Evolutionary conservation across 1,140 invertebrate species (phyloP), one percentile per base, ranked within the genome.

Genomic region (Tribolium madens): DNA sequence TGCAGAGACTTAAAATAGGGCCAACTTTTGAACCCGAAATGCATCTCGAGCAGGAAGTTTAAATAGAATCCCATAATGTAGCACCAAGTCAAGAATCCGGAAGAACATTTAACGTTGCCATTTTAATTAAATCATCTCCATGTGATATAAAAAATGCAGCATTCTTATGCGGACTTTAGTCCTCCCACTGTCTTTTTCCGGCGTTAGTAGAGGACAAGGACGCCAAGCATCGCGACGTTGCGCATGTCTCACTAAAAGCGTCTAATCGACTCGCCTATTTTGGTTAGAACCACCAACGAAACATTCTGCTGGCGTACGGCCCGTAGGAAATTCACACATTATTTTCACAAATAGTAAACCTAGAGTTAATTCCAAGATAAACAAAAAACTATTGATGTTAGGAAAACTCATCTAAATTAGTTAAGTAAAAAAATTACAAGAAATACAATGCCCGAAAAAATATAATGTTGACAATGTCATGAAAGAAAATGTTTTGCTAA

Each of bases 221-320:
- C 57, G 57, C 26, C 57, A 9, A 64, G 26, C 57, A 9, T 64
- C 57, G 9, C 57, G 57, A 64, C 26, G 31, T n/a, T 64, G 57
- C 57, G 57, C 57, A 64, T 64, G 57, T 64, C 21, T 13, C 21
- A 64, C 57, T 33, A 33, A 64, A 57, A 33, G 36, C 26, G 57
- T 14, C 57, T 64, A 31, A 36, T 33, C 26, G 57, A 64, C 57
- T 57, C 52, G 57, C 57, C 57, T 64, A 64, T 64, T 64, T 64
- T 64, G 57, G 57, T 64, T 64, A 64, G 57, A 64, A 64, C 57
- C 57, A 64, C 57, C 57, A 57, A 64, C 57, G 57, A 64, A 64
- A n/a, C 26, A 18, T 64, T 64, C 57, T 64, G 26, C 57, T 64
- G 57, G 57, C 57, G 57, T 33, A 13, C 26, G 57, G 31, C 57